Base-by-base conservation (phyloP, 2,113 vertebrate genomes). In the Genyomyrus donnyi region DNA sequence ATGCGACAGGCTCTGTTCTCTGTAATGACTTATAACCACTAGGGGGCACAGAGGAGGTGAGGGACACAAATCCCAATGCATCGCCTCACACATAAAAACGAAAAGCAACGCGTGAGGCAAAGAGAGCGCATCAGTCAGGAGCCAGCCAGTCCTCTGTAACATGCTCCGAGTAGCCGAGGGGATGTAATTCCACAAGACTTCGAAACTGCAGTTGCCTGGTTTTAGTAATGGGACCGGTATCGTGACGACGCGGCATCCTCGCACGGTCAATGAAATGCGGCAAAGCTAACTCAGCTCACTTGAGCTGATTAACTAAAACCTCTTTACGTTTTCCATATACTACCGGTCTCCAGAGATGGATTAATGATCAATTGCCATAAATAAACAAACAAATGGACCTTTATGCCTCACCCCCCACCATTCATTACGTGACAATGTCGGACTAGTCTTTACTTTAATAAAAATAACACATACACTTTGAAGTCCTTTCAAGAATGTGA, bases 231-330 rank as follows among this genome's bases (percentile, higher is more conserved):
- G 39, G 31, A 52, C 35, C 45, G 19, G 42, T 52, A 52, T 66
- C 84, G 9, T 45, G 62, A 87, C 4, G 85, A n/a, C 27, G 50
- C n/a, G 19, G 39, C 42, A 31, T 19, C 17, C 58, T 17, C 8
- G 19, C 19, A 0, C 31, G 46, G 50, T 39, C 83, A 50, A 87
- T 87, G 42, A 42, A 6, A 42, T 15, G 45, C 3, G 6, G 15
- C 31, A 17, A 66, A 84, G 49, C 31, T 8, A 87, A 39, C 42
- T 52, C 85, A 21, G 89, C 46, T 45, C 21, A 7, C 46, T 53
- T 27, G n/a, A 90, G 58, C 89, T 87, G 45, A 45, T 90, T 88
- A 88, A 31, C 62, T 42, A 45, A 42, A 88, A 87, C 85, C 62
- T 21, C 35, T 74, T 48, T 45, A n/a, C 66, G 10, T 87, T 45